Conservation (phyloP, 2,797 vertebrate genomes). For the Anas bahamensis region DNA sequence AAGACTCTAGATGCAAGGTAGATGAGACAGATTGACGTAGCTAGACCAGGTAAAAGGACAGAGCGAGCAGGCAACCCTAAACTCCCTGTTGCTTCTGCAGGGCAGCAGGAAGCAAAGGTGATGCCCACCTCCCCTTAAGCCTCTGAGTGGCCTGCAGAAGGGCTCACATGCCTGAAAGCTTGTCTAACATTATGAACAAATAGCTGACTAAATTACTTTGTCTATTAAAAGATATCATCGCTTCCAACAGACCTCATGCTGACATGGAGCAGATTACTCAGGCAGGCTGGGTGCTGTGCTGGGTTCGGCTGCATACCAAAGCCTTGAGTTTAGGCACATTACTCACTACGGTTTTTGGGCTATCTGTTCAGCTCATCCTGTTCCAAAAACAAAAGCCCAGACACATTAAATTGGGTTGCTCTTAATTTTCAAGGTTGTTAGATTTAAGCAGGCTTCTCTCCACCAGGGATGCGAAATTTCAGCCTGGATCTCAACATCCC, state of each 20-base stretch:
- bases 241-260: conserved; percentile 33
- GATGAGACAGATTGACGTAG: background rate
- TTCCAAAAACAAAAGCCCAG: background rate
- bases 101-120: background rate
- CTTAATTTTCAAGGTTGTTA: background rate
- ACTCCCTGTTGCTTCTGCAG: background rate
- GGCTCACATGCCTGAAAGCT: background rate
- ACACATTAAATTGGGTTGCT: background rate
- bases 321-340: conserved; percentile 25
- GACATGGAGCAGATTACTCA: conserved; percentile 56
- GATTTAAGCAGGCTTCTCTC: background rate
- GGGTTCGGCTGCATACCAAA: conserved; percentile 62
- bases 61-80: background rate
- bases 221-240: conserved; percentile 25
- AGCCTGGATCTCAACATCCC: background rate
- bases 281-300: conserved; percentile 34
- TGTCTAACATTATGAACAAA: background rate
- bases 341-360: conserved; percentile 37
- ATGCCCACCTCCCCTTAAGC: background rate
- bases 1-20: background rate
- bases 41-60: background rate
- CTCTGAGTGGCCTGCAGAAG: conserved; percentile 12
- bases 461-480: background rate
- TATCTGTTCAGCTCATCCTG: conserved; percentile 44
- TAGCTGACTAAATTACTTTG: conserved; percentile 1